Evolutionary conservation across 2,113 vertebrate genomes (phyloP), one percentile per base, ranked within the genome.

Genomic region (Podarcis raffonei): DNA sequence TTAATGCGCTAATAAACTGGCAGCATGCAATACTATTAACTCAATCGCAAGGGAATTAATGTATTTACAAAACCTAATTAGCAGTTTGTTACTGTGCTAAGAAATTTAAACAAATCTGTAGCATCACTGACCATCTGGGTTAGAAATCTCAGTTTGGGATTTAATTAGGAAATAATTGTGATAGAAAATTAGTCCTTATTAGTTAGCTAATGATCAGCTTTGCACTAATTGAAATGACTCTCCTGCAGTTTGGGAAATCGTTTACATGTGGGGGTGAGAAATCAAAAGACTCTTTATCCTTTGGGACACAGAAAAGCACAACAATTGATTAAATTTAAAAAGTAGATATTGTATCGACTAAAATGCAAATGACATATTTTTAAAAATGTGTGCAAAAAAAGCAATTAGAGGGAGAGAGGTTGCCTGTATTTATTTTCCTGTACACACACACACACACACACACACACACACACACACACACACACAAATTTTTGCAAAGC

Each of bases 61-160:
- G 94, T 97, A 97, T 97, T 97, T 97, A 97, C 96, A 97, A 96
- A 97, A 95, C 96, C 96, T 97, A 97, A 97, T 97, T 97, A 97
- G 96, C 94, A 96, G 97, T 97, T 97, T 97, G 96, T 97, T 97
- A 96, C 96, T 96, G 95, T 96, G 93, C 92, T 96, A 96, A 95
- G 95, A 97, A 97, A 96, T 97, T 97, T 97, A 97, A 97, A 97
- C 96, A 97, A 97, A 97, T 96, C 96, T 95, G 95, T 91, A 96
- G 95, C 96, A 94, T 96, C 92, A 42, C 91, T 96, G 96, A 96
- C 96, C 97, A 97, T 97, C 96, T 97, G 97, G 96, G 96, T 97
- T 94, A 95, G 95, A 96, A 96, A 96, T 96, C 96, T 96, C 95
- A 87, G 92, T 93, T 96, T 95, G 96, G 95, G 96, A 95, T 97